A percentile compares a stretch with the other conserved stretches of the same genome.
phyloP scores from a whole-genome alignment of 2,113 vertebrate genomes.

The Holacanthus passer region DNA sequence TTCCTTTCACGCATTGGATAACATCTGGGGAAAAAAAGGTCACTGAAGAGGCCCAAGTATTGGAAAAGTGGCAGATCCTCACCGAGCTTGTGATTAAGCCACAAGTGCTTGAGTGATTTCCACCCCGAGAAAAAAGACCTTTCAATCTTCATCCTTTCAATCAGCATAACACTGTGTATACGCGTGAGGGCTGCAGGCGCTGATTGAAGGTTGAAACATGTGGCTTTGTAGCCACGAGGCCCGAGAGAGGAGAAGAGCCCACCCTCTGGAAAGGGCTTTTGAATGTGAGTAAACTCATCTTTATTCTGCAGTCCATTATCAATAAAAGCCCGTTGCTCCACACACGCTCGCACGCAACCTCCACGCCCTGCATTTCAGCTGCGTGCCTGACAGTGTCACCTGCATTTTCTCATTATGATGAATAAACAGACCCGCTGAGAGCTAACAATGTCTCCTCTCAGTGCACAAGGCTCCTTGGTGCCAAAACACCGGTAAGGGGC shows the following conservation, averaged over 20 bases:
- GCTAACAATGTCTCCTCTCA: slow-evolving; percentile 43
- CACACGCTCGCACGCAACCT: slow-evolving; percentile 7
- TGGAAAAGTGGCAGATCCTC: slow-evolving; percentile 12
- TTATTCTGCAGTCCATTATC: slow-evolving; percentile 59
- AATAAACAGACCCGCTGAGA: slow-evolving; percentile 60
- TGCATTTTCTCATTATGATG: slow-evolving; percentile 57
- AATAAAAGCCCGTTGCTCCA: slow-evolving; percentile 28
- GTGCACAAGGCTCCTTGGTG: slow-evolving; percentile 40
- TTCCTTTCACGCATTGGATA: background rate
- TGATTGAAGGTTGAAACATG: slow-evolving; percentile 43
- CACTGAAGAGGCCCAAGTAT: slow-evolving; percentile 18
- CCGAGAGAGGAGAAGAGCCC: slow-evolving; percentile 1
- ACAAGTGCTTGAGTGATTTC: slow-evolving; percentile 30
- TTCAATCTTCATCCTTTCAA: slow-evolving; percentile 36
- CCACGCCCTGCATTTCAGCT: slow-evolving; percentile 21
- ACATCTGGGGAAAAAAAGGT: slow-evolving; percentile 16
- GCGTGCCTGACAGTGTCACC: slow-evolving; percentile 33
- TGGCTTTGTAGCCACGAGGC: slow-evolving; percentile 5
- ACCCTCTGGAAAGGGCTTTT: slow-evolving; percentile 22
- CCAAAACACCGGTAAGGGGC: slow-evolving; percentile 42
- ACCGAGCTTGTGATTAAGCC: slow-evolving; percentile 21
- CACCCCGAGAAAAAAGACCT: background rate
- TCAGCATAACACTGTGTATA: slow-evolving; percentile 3
- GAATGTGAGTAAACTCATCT: slow-evolving; percentile 53
- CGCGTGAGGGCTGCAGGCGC: background rate